Evolutionary conservation across 2,888 invertebrate species (phyloP), one percentile per base, ranked within the genome.

Genomic region (Ectropis crepuscularia): DNA sequence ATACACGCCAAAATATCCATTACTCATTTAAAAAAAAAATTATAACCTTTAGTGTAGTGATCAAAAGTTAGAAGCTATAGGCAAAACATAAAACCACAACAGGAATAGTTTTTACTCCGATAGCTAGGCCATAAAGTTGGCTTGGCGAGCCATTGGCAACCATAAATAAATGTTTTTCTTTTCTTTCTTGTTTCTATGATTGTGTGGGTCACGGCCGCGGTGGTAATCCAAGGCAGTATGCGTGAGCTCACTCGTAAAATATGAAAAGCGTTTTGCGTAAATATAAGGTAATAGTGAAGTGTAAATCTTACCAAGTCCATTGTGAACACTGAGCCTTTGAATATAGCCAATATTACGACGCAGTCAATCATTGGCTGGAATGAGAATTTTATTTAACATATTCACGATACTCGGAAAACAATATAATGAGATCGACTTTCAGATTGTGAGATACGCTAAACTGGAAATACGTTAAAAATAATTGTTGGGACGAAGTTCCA

Each of bases 161-260:
- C 49, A 50, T 58, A 58, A 58, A 38, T 53, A 61, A 55, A 55
- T 54, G 48, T 54, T 57, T 55, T 58, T 11, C 28, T 49, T 46
- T 68, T 55, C 46, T 45, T 54, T 71, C 73, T 75, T 76, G 16
- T 47, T 73, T 67, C 72, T 72, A 63, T 66, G 71, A 53, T 63
- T 55, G 63, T 59, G 53, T 67, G 36, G 67, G 82, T 85, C 87
- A 86, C 66, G 83, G 82, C 73, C 80, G 74, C 73, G 63, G 70
- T 28, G 47, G 55, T 75, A 76, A 77, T 72, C 75, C 74, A 69
- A 72, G 73, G 76, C 78, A 81, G 79, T 82, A 81, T 84, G 82
- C 85, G 85, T 85, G 83, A 79, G 78, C 77, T 77, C 80, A 79
- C 82, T 87, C 88, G 84, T 87, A 86, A 89, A 89, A 84, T 81